Conservation (phyloP, 1,140 invertebrate genomes). For the Diploscapter pachys region DNA sequence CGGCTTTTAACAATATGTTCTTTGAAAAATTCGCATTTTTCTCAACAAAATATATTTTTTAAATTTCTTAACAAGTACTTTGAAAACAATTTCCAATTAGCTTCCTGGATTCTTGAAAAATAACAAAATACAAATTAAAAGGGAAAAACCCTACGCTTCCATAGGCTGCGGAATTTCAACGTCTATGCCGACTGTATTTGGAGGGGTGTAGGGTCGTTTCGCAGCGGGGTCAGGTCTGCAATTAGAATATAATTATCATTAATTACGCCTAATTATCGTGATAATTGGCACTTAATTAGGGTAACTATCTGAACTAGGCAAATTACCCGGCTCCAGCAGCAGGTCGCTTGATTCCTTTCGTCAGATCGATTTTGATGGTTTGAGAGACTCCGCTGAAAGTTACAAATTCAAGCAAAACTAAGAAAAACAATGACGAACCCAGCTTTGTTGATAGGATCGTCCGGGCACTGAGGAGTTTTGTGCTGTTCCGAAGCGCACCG, state of each 20-base stretch:
- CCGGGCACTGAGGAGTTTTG: conserved; percentile 53
- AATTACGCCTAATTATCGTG: no score
- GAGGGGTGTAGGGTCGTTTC: not conserved
- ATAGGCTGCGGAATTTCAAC: conserved; percentile 46
- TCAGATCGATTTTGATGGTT: conserved; percentile 25
- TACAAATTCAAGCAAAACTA: not conserved
- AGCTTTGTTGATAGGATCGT: conserved; percentile 38
- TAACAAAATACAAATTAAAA: no score
- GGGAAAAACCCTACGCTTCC: no score
- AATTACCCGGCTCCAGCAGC: not conserved
- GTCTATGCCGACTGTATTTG: conserved; percentile 37
- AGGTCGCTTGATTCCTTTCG: conserved; percentile 12
- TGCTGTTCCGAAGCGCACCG: conserved; percentile 53
- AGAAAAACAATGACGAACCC: not conserved
- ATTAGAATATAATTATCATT: no score
- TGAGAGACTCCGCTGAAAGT: conserved; percentile 5
- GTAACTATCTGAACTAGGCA: no score
- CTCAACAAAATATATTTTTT: no score
- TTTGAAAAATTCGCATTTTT: no score
- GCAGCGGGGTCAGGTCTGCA: no score
- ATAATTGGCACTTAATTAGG: no score
- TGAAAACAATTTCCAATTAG: no score
- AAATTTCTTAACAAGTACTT: no score
- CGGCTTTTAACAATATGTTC: no score
- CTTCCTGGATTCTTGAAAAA: not conserved